Conservation (phyloP, 2,797 vertebrate species). For the Graptemys geographica region DNA sequence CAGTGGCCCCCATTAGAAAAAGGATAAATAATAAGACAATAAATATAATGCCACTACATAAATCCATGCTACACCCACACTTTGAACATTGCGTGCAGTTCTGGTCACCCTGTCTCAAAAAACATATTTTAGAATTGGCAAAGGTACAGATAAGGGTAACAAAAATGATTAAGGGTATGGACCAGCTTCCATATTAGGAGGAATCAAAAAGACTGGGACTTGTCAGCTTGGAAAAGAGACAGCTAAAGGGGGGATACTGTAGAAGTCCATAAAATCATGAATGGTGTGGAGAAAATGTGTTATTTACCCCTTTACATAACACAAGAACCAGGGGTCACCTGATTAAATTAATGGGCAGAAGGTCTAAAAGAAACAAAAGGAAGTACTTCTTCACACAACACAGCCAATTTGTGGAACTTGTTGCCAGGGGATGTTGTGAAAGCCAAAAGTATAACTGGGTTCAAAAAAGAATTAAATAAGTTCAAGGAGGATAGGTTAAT, state of each 20-base stretch:
- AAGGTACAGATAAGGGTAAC: neutral
- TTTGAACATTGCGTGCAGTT: neutral
- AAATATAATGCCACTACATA: neutral
- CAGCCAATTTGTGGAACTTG: too few species aligned
- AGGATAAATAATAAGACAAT: neutral
- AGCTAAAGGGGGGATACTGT: neutral
- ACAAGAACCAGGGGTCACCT: neutral
- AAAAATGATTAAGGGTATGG: neutral
- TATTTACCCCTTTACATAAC: neutral
- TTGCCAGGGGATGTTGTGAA: neutral
- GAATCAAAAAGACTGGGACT: neutral
- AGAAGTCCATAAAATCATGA: neutral
- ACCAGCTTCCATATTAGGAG: neutral
- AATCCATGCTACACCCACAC: neutral
- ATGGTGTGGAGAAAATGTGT: neutral
- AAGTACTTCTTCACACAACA: too few species aligned
- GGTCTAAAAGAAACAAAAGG: too few species aligned
- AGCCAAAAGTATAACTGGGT: neutral
- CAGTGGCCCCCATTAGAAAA: neutral
- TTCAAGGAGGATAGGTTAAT: neutral
- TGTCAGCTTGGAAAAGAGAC: neutral
- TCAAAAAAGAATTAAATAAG: neutral
- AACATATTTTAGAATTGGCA: neutral
- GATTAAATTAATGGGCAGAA: neutral
- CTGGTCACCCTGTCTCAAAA: neutral